Percentiles rank a stretch among this genome's conserved stretches.
Evolutionary conservation across 2,797 vertebrate genomes (phyloP).

Genomic region (Chrysocyon brachyurus): DNA sequence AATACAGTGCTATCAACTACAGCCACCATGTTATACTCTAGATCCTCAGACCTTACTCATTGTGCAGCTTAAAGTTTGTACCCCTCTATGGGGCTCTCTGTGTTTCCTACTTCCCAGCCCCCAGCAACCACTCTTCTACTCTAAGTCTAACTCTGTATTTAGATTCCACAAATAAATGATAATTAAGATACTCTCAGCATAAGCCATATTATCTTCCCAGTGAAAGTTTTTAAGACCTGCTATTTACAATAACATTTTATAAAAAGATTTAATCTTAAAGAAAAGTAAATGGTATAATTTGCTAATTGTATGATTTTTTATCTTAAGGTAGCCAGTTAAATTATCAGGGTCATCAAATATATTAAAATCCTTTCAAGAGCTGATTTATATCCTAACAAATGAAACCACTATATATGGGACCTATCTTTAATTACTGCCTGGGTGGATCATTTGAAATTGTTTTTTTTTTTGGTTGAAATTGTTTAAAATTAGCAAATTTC

Average conservation of each 20-base stretch:
- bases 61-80: not conserved
- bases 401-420: not conserved
- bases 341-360: not conserved
- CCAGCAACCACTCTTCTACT: not conserved
- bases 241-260: not conserved
- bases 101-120: not conserved
- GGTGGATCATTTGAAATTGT: not conserved
- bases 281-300: not conserved
- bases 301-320: conserved; percentile 13
- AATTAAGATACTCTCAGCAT: not conserved
- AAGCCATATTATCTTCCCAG: not conserved
- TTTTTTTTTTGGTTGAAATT: not conserved
- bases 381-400: not conserved
- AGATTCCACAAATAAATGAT: not conserved
- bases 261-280: not conserved
- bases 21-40: not conserved
- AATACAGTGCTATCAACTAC: not conserved
- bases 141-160: not conserved
- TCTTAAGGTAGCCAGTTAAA: not conserved
- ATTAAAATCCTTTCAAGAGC: not conserved
- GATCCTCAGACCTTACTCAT: not conserved
- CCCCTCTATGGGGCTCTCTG: not conserved
- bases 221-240: not conserved
- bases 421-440: not conserved
- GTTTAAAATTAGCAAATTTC: not conserved